Evolutionary conservation across 2,888 invertebrate species (phyloP).

Genomic region (Stenodema calcarata): DNA sequence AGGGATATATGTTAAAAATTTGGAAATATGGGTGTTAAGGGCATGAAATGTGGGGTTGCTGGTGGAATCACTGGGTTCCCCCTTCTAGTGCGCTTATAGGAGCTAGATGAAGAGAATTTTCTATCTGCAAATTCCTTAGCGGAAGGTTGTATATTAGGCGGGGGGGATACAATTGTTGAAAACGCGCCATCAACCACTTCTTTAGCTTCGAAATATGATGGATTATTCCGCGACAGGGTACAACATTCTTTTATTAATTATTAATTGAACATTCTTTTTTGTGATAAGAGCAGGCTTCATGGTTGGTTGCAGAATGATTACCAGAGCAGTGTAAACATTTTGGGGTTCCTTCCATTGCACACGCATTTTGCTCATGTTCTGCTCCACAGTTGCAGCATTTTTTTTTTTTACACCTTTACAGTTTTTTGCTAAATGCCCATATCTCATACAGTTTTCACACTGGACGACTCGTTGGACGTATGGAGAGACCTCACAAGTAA

Average conservation of each 20-base stretch:
- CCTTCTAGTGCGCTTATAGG: constrained; percentile 28
- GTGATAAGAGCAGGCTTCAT: neutral
- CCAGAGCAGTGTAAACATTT: neutral
- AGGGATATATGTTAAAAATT: neutral
- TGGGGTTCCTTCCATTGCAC: neutral
- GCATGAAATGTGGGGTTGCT: neutral
- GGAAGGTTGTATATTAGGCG: neutral
- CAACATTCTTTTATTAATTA: too few species aligned
- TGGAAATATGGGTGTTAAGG: neutral
- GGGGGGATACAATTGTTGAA: neutral
- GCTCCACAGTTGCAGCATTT: neutral
- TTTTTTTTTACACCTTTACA: too few species aligned
- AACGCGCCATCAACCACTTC: neutral
- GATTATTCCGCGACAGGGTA: neutral
- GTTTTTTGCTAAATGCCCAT: too few species aligned
- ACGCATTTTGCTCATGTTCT: neutral
- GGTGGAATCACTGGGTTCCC: constrained; percentile 49
- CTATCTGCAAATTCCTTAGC: constrained; percentile 25
- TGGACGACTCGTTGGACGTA: too few species aligned
- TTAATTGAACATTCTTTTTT: neutral
- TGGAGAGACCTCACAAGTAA: too few species aligned
- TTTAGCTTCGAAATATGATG: constrained; percentile 19
- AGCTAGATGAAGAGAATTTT: neutral
- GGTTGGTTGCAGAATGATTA: neutral
- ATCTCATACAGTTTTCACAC: too few species aligned